Base-by-base conservation (phyloP, 2,888 invertebrate species). In the Acheta domesticus region DNA sequence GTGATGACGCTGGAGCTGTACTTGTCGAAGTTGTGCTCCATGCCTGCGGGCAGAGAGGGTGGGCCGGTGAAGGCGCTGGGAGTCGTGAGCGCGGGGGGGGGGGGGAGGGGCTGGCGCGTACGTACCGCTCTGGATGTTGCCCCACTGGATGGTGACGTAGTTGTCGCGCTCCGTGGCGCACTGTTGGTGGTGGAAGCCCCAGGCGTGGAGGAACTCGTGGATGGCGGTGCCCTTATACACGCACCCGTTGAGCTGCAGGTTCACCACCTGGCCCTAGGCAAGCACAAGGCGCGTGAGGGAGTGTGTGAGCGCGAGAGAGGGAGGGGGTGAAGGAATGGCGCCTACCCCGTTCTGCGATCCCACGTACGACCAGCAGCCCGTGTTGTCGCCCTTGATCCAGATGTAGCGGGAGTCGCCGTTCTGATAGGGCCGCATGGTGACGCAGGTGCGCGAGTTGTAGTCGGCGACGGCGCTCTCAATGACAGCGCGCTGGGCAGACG, bases 21-120 rank as follows among this genome's bases (percentile, higher is more conserved):
- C 62, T 62, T 62, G 62, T 62, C 62, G n/a, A 62, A 62, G n/a
- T 62, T 62, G 62, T 62, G 62, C n/a, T 62, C 62, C 62, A 62
- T 62, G 14, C 62, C 62, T 62, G 62, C 14, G 8, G n/a, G n/a
- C n/a, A 62, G 62, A 4, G n/a, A 5, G 8, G 36, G 4, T 36
- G 36, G 8, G 36, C 36, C 1, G 36, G 36, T 36, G 23, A n/a
- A n/a, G n/a, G n/a, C n/a, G n/a, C n/a, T n/a, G n/a, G n/a, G n/a
- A n/a, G n/a, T n/a, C n/a, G 36, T 8, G 36, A 0, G 5, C 1
- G 36, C 8, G 8, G 5, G 36, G 36, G 8, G 36, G 8, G 1
- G 36, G 4, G 36, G 5, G 36, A 4, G 8, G 36, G 36, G 36
- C 8, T 36, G 36, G 8, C 36, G 36, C 8, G 36, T 36, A 62